These are phyloP conservation scores for Sisor rabdophorus DNA, from an alignment of 2,113 vertebrate species.

Conservation along the genomic window DNA sequence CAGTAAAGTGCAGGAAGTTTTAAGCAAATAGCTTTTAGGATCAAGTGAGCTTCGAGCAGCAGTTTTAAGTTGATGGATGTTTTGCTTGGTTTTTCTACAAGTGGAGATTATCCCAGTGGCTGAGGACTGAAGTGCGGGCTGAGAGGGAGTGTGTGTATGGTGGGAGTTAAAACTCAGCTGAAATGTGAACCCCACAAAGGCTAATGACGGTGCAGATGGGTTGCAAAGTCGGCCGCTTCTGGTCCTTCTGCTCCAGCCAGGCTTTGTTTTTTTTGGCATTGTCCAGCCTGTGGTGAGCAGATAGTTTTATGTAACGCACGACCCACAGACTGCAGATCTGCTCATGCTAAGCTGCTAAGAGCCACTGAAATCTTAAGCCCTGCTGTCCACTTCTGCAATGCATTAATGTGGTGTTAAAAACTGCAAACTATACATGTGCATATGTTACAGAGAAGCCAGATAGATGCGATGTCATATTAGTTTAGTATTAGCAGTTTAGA, in stretches of 20 bases:
- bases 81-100: conserved; percentile 48
- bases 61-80: conserved; percentile 44
- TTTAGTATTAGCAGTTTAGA: background rate
- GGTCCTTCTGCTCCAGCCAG: conserved; percentile 58
- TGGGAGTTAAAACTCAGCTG: conserved; percentile 34
- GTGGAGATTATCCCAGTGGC: conserved; percentile 49
- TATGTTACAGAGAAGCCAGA: background rate
- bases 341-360: conserved; percentile 12
- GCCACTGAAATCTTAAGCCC: conserved; percentile 24
- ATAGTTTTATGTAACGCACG: conserved; percentile 56
- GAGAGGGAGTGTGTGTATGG: conserved; percentile 9
- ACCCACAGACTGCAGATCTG: conserved; percentile 23
- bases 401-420: conserved; percentile 20
- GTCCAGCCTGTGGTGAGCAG: conserved; percentile 52
- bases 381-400: conserved; percentile 17
- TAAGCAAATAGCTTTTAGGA: conserved; percentile 28
- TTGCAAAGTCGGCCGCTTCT: conserved; percentile 20
- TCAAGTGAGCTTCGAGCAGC: conserved; percentile 27
- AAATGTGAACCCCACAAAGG: conserved; percentile 57
- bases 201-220: conserved; percentile 40
- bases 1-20: conserved; percentile 27
- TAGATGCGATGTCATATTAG: background rate
- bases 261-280: conserved; percentile 60
- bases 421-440: background rate
- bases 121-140: conserved; percentile 29